Base-by-base conservation (phyloP, 2,797 vertebrate species). In the Allobates femoralis region DNA sequence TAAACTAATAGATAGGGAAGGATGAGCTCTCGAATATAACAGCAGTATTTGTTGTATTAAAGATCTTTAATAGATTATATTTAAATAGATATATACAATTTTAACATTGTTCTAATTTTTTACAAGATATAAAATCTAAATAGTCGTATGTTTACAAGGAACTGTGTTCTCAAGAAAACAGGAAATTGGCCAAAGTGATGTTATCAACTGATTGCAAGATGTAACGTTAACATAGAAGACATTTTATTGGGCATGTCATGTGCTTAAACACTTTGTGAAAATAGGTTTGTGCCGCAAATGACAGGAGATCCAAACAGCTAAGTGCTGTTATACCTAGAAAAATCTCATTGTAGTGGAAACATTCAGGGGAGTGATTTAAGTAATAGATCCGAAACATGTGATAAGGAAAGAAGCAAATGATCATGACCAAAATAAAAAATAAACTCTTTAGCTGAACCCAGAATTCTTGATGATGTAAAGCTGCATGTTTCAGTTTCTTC, bases 261-360 rank as follows among this genome's bases (percentile, higher is more conserved):
- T 66, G 51, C 56, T 86, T 5, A 41, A 64, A 56, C 5, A 82
- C 62, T 79, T 87, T 87, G n/a, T 83, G 80, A n/a, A 71, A 79
- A 71, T 77, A 87, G 14, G 86, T 95, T 0, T 91, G 94, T 1
- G 96, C 90, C 62, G 95, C 84, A 0, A 99, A 97, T 0, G 94
- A 95, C 73, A 99, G 90, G 93, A 97, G 93, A 90, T 99, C 98
- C 60, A 95, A 90, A 76, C 96, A 98, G 88, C 96, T 97, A 23
- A 99, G 92, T 0, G 96, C 94, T 21, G 96, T 98, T 80, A 97
- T 28, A 74, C 96, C 95, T 88, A 99, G 86, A 83, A 97, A 95
- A n/a, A 98, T 91, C 86, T 99, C 97, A 15, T 99, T 99, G 71
- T 93, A 94, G 60, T 80, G 89, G 41, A 87, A 84, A 66, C 58